These are phyloP conservation scores for Avahi laniger DNA, from an alignment of 2,797 vertebrate species.

Conservation along the genomic window DNA sequence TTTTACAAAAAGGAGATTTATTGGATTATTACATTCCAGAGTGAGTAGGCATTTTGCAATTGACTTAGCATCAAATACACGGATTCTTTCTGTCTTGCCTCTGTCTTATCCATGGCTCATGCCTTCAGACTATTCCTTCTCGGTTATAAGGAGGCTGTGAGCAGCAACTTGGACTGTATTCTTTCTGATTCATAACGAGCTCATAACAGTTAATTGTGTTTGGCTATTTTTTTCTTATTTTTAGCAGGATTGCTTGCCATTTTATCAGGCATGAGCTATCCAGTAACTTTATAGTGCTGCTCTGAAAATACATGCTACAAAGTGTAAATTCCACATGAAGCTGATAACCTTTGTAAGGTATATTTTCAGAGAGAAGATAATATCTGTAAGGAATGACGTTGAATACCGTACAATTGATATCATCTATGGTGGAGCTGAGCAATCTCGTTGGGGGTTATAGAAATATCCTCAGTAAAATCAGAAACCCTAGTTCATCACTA, in stretches of 20 bases:
- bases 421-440: not conserved
- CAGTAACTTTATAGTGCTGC: not conserved
- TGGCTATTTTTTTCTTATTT: not conserved
- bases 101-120: rapidly evolving
- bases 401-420: not conserved
- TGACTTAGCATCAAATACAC: not conserved
- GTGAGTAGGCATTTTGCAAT: not conserved
- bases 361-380: not conserved
- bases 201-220: not conserved
- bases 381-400: not conserved
- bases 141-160: not conserved
- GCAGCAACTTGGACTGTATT: not conserved
- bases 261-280: not conserved
- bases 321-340: not conserved
- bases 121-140: not conserved
- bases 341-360: not conserved
- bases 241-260: not conserved
- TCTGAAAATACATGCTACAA: not conserved
- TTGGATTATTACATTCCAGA: not conserved
- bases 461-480: not conserved
- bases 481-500: not conserved
- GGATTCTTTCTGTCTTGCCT: not conserved
- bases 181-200: not conserved
- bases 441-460: not conserved
- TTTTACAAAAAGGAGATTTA: not conserved